These are phyloP conservation scores for Channallabes apus DNA, from an alignment of 2,797 vertebrate species.

Conservation along the genomic window DNA sequence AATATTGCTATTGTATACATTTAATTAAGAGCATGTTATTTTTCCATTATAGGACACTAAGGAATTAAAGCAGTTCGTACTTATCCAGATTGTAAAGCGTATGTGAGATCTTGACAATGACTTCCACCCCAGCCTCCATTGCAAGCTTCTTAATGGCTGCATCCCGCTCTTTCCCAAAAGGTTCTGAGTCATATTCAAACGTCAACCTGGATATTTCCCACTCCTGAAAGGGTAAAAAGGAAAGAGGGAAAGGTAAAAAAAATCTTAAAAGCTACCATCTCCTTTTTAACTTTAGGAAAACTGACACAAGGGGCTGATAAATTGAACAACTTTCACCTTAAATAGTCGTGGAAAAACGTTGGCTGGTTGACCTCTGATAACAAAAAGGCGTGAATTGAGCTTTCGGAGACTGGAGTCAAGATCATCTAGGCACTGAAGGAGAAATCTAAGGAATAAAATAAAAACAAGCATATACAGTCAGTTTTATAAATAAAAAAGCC, in stretches of 20 bases:
- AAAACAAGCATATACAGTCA: background rate
- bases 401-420: slow-evolving; percentile 77
- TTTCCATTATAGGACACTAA: background rate
- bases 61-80: slow-evolving; percentile 57
- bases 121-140: slow-evolving; percentile 78
- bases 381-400: slow-evolving; percentile 80
- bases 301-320: background rate
- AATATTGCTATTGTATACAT: background rate
- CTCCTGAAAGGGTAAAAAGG: slow-evolving; percentile 61
- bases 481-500: background rate
- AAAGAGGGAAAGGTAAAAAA: background rate
- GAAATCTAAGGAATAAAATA: slow-evolving; percentile 66
- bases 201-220: slow-evolving; percentile 80
- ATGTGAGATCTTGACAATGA: slow-evolving; percentile 78
- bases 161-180: slow-evolving; percentile 79
- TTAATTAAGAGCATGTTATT: background rate
- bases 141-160: slow-evolving; percentile 81
- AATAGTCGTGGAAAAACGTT: slow-evolving; percentile 80
- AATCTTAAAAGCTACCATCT: background rate
- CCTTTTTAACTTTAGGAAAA: background rate
- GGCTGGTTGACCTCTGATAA: slow-evolving; percentile 79
- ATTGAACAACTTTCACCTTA: slow-evolving; percentile 63
- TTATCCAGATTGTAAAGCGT: slow-evolving; percentile 80
- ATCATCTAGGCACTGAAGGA: slow-evolving; percentile 80
- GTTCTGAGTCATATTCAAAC: slow-evolving; percentile 79